Evolutionary conservation across 2,113 vertebrate genomes (phyloP), one percentile per base, ranked within the genome.

Genomic region (Callaeas wilsoni): DNA sequence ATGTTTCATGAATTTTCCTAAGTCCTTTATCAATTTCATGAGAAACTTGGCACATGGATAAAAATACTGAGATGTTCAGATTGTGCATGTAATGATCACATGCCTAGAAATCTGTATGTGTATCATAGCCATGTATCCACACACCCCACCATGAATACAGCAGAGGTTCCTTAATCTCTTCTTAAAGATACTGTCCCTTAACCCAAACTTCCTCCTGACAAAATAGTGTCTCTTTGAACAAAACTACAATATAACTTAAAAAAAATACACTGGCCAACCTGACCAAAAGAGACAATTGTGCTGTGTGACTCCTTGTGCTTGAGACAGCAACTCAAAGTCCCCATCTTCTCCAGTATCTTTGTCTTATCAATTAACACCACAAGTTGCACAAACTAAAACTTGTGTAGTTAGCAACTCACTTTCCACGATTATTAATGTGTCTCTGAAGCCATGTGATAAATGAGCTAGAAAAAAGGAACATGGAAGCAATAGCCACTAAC

Each of bases 51-150:
- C 29, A 50, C 3, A 2, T 9, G 32, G 47, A 59, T 30, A 56
- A 39, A 89, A 74, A 13, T 8, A 50, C 3, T 4, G 4, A 71
- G 42, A 32, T 44, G 13, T 30, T 29, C 30, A 22, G 14, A 52
- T 9, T 13, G 6, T 2, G 1, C 10, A 32, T 35, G 12, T 49
- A 57, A 53, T 21, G 9, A 82, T 25, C 22, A n/a, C 0, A 56
- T 5, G 5, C 18, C 33, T 16, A 78, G 17, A 39, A n/a, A 52
- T 16, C 33, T 0, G 0, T 44, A 15, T 19, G 12, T 70, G 33
- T 59, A 59, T 17, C 9, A 42, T 17, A 26, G 3, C 18, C 4
- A 37, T 3, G 17, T 5, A 65, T 11, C 49, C 13, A 35, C 7
- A 46, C 18, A 39, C 3, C 23, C 32, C 50, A 15, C 8, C 50